A percentile compares a stretch with the other conserved stretches of the same genome.
These are phyloP conservation scores for Athrips mouffetella DNA, from an alignment of 2,888 invertebrate species.

Conservation along the genomic window DNA sequence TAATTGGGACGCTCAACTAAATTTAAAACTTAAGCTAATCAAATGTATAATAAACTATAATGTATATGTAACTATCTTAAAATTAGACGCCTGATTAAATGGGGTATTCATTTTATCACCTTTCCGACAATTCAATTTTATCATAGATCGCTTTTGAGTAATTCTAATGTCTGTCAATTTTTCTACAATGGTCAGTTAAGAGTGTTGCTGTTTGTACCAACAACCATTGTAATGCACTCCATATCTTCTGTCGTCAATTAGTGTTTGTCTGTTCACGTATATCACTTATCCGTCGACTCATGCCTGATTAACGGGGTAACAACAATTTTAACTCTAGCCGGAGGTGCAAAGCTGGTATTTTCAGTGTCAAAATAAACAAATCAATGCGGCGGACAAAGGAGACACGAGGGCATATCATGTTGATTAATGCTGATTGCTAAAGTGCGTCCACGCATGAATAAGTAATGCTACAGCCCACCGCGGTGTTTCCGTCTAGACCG, in stretches of 20 bases:
- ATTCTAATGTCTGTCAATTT: no score
- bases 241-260: slow-evolving; percentile 36
- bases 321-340: slow-evolving; percentile 32
- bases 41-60: no score
- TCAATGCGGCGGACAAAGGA: slow-evolving; percentile 55
- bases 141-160: no score
- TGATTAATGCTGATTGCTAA: slow-evolving; percentile 78
- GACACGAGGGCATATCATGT: slow-evolving; percentile 65
- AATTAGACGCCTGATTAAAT: no score
- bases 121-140: no score
- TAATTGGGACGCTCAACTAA: no score
- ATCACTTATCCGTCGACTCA: slow-evolving; percentile 47
- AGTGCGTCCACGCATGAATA: slow-evolving; percentile 74
- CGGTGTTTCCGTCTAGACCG: slow-evolving; percentile 68
- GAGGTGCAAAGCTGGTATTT: slow-evolving; percentile 39
- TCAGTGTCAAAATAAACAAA: slow-evolving; percentile 65
- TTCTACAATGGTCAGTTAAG: no score
- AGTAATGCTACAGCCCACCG: slow-evolving; percentile 69
- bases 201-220: no score
- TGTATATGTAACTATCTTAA: no score
- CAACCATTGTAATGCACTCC: slow-evolving; percentile 11
- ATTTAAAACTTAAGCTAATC: no score
- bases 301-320: slow-evolving; percentile 41
- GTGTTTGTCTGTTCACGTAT: slow-evolving; percentile 37
- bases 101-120: no score